Evolutionary conservation across 2,888 invertebrate genomes (phyloP).

Genomic region (Cheilosia vernalis): DNA sequence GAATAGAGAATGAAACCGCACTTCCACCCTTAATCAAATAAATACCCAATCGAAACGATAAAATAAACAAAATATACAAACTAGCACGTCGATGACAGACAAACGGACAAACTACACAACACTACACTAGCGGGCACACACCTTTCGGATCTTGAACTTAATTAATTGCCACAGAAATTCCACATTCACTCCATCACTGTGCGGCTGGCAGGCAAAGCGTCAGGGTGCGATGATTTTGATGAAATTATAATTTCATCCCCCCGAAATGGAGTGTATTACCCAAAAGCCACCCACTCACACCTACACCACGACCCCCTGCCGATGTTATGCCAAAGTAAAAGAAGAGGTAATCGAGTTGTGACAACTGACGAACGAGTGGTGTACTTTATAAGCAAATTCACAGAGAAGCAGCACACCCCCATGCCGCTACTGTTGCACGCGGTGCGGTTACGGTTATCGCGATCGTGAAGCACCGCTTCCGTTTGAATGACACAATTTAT

Average conservation of each 20-base stretch:
- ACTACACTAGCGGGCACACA: slow-evolving; percentile 1
- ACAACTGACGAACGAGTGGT: slow-evolving; percentile 64
- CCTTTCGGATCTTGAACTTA: slow-evolving; percentile 73
- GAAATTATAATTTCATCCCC: slow-evolving; percentile 73
- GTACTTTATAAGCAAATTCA: slow-evolving; percentile 27
- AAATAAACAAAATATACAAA: slow-evolving; percentile 60
- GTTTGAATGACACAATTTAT: slow-evolving; percentile 74
- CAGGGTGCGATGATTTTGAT: slow-evolving; percentile 75
- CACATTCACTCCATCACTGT: slow-evolving; percentile 47
- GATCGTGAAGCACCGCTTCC: slow-evolving; percentile 65
- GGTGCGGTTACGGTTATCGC: slow-evolving; percentile 21
- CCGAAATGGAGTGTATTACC: background rate
- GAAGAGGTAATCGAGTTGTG: slow-evolving; percentile 72
- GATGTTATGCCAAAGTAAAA: slow-evolving; percentile 43
- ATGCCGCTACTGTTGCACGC: background rate
- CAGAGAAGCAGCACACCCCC: slow-evolving; percentile 33
- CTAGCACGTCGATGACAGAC: slow-evolving; percentile 57
- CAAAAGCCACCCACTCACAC: slow-evolving; percentile 17
- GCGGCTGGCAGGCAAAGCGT: slow-evolving; percentile 52
- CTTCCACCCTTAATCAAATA: slow-evolving; percentile 72
- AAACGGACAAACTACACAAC: slow-evolving; percentile 62
- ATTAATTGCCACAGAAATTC: slow-evolving; percentile 72
- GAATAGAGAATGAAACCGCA: slow-evolving; percentile 67
- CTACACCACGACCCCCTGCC: background rate
- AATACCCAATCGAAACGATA: slow-evolving; percentile 73